Evolutionary conservation across 2,888 invertebrate species (phyloP), one percentile per base, ranked within the genome.

Genomic region (Epirrhoe tristata): DNA sequence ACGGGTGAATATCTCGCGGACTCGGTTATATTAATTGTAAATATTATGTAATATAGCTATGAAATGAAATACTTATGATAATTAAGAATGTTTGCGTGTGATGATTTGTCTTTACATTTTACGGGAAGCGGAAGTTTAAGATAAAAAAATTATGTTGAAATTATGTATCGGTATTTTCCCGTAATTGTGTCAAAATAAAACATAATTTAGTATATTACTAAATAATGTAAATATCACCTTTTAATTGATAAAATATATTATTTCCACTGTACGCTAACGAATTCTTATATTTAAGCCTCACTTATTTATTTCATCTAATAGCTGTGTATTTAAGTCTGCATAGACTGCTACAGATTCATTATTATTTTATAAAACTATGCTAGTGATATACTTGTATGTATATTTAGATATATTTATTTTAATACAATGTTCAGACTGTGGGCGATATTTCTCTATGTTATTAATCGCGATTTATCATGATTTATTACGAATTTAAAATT

Each of bases 151-250:
- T 51, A 43, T 43, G 56, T 65, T 56, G 43, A 34, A 2, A 54
- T 71, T 66, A 77, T 73, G 78, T 55, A 59, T 52, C 73, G 77
- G 79, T 77, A 81, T 75, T 77, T 82, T 85, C 83, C 84, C 87
- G 86, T 88, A 86, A 86, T 73, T 81, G 85, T 88, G 88, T 83
- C 87, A 86, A 86, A 73, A 82, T 86, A 88, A 59, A 81, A 88
- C 85, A 90, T 90, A 89, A 90, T 91, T 91, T 92, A 92, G 92
- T 93, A 91, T 89, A 91, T 92, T 91, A 92, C 90, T 92, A 92
- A 92, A 91, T 89, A 85, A 84, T 93, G 93, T 92, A 91, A 89
- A 91, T 91, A 91, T 81, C 77, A 81, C 77, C 77, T 80, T 84
- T 83, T 84, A 81, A 80, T 84, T 83, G 77, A 84, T 87, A 86